A percentile compares a stretch with the other conserved stretches of the same genome.
phyloP scores from a whole-genome alignment of 2,113 vertebrate genomes.

The Centropristis striata region DNA sequence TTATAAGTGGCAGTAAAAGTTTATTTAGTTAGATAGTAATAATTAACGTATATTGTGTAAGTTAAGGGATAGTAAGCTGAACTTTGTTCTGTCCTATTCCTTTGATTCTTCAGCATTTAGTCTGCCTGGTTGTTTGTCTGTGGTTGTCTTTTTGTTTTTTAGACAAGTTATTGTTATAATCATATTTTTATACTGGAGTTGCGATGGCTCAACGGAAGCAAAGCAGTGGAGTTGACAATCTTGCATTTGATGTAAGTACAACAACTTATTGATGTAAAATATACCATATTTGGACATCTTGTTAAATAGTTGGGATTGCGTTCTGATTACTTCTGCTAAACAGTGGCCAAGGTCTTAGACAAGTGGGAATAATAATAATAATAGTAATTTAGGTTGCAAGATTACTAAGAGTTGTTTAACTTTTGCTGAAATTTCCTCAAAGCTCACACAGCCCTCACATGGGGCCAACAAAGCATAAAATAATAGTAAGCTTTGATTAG shows the following conservation, averaged over 20 bases:
- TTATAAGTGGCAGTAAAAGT: too few species aligned
- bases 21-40: too few species aligned
- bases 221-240: slow-evolving; percentile 15
- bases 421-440: neutral
- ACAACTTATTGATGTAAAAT: neutral
- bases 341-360: neutral
- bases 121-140: neutral
- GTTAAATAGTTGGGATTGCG: neutral
- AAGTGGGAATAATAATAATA: too few species aligned
- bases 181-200: neutral
- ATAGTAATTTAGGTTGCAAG: neutral
- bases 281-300: neutral
- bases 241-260: slow-evolving; percentile 64
- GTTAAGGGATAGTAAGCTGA: too few species aligned
- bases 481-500: neutral
- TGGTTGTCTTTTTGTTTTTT: neutral
- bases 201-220: slow-evolving; percentile 14
- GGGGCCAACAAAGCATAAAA: neutral
- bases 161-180: too few species aligned
- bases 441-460: neutral
- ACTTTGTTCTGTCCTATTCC: too few species aligned
- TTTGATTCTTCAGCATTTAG: too few species aligned
- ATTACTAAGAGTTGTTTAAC: neutral
- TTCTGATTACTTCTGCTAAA: neutral
- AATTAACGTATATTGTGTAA: too few species aligned